Conservation (phyloP, 2,888 invertebrate genomes). For the Hoplodrina blanda region DNA sequence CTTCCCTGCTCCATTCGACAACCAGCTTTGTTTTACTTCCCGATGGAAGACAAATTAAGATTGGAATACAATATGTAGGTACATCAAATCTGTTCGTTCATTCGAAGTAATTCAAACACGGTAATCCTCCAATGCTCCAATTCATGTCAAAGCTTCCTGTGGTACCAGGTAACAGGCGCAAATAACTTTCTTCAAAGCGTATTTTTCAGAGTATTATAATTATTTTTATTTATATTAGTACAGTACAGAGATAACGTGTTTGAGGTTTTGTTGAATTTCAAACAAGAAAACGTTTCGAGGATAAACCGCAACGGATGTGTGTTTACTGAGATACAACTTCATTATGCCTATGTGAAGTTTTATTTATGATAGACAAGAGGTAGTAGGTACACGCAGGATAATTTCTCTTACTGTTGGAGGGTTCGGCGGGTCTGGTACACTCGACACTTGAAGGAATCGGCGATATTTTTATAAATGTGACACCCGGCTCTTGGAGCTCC, state of each 20-base stretch:
- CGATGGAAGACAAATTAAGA: conserved; percentile 11
- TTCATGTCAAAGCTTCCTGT: conserved; percentile 1
- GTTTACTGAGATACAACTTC: conserved; percentile 3
- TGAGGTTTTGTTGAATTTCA: conserved; percentile 2
- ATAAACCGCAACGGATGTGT: not conserved
- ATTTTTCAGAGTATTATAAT: conserved; percentile 3
- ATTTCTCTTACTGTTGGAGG: too few species aligned
- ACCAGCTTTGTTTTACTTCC: not conserved
- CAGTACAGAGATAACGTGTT: not conserved
- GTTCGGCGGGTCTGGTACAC: too few species aligned
- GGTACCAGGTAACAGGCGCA: not conserved
- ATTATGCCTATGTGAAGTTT: not conserved
- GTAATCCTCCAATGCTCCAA: conserved; percentile 2
- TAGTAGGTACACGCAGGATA: too few species aligned
- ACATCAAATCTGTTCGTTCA: conserved; percentile 11
- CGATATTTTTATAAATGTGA: too few species aligned
- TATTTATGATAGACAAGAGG: not conserved
- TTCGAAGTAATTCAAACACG: conserved; percentile 19
- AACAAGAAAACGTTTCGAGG: conserved; percentile 12
- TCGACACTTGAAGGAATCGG: too few species aligned
- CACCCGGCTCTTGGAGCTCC: too few species aligned
- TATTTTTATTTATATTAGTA: conserved; percentile 2
- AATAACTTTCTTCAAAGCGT: conserved; percentile 11
- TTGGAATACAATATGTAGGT: not conserved
- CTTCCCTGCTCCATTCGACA: not conserved